Base-by-base conservation (phyloP, 2,888 invertebrate species). In the Dioctria rufipes region DNA sequence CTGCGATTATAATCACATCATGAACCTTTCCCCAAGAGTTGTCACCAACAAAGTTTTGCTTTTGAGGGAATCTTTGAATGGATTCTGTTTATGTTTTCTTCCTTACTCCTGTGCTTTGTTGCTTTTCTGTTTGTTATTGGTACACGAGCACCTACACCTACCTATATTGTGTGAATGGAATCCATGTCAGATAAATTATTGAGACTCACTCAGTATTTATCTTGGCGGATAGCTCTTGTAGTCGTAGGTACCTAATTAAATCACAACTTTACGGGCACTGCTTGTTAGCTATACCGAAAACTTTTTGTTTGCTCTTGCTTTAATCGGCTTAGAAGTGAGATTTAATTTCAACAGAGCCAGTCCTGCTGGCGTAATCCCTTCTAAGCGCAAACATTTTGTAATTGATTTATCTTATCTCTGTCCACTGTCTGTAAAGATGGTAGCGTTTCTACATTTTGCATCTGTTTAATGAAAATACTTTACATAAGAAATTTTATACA, bases 1-100 rank as follows among this genome's bases (percentile, higher is more conserved):
- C 39, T 77, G 63, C 63, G 77, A 77, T 77, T 77, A 77, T 77
- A 77, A 77, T 77, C 77, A 58, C 49, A 77, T 77, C 63, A 77
- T 60, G 77, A 63, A 63, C 46, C 43, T 63, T 37, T 11, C 49
- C 46, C 63, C 39, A 13, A 9, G 77, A 63, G 46, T 63, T 77
- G 77, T 77, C 77, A 77, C 77, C 63, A 63, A 63, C 49, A 77
- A 77, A 77, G 77, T 77, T 77, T 77, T 63, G 49, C 63, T 42
- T 77, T 77, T 4, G 77, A 37, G 63, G 11, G 43, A 77, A 77
- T 77, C 77, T 63, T 61, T 49, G 63, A 77, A 77, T 63, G 77
- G 77, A 77, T 77, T 77, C 42, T 77, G 63, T 77, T 77, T 46
- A 49, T 61, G 43, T 63, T 63, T 46, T 42, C 77, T 49, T 49